Evolutionary conservation across 37 sponge, comb jelly and placozoan species (phyloP).

Genomic region (Petrosia ficiformis): DNA sequence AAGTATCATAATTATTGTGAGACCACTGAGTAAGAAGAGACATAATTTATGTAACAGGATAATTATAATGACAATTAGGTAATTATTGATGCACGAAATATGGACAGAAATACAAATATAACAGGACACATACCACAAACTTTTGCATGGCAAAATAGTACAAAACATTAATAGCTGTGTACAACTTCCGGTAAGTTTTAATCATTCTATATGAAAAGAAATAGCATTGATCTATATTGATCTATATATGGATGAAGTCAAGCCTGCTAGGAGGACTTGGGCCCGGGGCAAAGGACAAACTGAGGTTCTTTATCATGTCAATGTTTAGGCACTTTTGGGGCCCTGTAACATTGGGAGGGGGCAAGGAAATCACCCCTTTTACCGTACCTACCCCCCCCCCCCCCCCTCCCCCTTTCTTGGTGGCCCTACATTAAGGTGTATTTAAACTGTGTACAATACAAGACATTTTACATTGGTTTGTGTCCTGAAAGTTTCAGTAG

Average conservation of each 20-base stretch:
- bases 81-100: not conserved
- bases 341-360: too few species aligned
- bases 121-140: not conserved
- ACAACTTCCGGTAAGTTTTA: slow-evolving; percentile 39
- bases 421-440: too few species aligned
- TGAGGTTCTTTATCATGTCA: too few species aligned
- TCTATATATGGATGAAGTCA: too few species aligned
- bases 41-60: slow-evolving; percentile 1
- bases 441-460: too few species aligned
- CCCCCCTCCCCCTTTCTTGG: too few species aligned
- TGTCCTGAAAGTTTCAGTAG: slow-evolving; percentile 53
- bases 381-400: too few species aligned
- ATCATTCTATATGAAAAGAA: slow-evolving; percentile 30
- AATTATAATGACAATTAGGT: slow-evolving; percentile 10
- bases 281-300: too few species aligned
- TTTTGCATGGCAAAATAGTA: slow-evolving; percentile 37
- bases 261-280: too few species aligned
- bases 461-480: slow-evolving; percentile 54
- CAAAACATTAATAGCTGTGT: slow-evolving; percentile 33
- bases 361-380: too few species aligned
- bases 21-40: slow-evolving; percentile 46
- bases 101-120: not conserved
- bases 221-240: not conserved
- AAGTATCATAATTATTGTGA: slow-evolving; percentile 44
- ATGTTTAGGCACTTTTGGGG: too few species aligned